phyloP scores from a whole-genome alignment of 2,113 vertebrate genomes.

The Siniperca chuatsi region DNA sequence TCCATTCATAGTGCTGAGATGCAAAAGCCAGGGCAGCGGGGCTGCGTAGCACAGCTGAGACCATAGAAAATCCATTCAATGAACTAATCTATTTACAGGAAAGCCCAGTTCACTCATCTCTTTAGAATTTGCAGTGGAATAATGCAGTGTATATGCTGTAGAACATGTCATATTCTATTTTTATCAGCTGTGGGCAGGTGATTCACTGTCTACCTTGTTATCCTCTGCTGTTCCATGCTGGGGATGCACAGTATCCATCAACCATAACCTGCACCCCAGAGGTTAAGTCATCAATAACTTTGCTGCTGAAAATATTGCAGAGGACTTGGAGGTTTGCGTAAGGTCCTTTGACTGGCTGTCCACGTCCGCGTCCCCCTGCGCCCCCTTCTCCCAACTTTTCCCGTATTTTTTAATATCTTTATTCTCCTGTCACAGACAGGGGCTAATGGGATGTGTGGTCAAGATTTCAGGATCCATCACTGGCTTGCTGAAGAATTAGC shows the following conservation, averaged over 20 bases:
- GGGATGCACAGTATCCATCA: conserved; percentile 84
- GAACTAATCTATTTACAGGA: conserved; percentile 77
- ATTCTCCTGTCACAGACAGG: conserved; percentile 95
- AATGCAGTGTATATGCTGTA: conserved; percentile 66
- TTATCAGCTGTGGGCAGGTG: conserved; percentile 81
- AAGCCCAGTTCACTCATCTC: conserved; percentile 68
- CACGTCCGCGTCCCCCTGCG: conserved; percentile 76
- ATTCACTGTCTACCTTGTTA: conserved; percentile 87
- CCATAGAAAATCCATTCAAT: conserved; percentile 67
- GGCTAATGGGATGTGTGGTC: conserved; percentile 99
- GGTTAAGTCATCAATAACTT: conserved; percentile 88
- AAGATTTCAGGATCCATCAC: conserved; percentile 99
- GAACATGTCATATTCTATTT: conserved; percentile 82
- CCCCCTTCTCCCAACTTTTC: conserved; percentile 77
- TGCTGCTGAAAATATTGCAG: conserved; percentile 82
- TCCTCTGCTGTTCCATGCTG: conserved; percentile 80
- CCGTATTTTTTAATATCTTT: conserved; percentile 88
- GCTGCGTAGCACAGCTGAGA: conserved; percentile 71
- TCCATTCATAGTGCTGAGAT: conserved; percentile 73
- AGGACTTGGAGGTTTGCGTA: conserved; percentile 83
- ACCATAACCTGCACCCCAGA: conserved; percentile 84
- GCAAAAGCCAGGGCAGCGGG: conserved; percentile 71
- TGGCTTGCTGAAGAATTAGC: conserved; percentile 94
- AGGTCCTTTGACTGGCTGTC: conserved; percentile 83
- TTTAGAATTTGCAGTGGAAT: conserved; percentile 70